phyloP scores from a whole-genome alignment of 2,797 vertebrate genomes.

The Chiloscyllium punctatum region DNA sequence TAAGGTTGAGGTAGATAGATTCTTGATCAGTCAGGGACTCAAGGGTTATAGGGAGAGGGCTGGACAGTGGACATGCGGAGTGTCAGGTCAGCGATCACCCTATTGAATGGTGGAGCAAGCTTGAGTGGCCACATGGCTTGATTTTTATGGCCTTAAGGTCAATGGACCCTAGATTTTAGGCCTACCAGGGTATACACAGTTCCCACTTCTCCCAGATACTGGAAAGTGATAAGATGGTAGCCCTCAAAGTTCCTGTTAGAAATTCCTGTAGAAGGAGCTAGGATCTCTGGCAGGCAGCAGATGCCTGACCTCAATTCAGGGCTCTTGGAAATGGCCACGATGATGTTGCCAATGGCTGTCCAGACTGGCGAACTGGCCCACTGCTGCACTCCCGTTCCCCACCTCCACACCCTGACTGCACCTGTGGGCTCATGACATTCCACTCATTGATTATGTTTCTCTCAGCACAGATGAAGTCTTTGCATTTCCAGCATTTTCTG shows the following conservation, averaged over 20 bases:
- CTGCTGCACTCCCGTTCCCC: no score
- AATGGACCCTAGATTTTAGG: no score
- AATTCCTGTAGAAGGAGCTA: background rate
- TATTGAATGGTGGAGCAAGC: no score
- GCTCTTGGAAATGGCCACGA: background rate
- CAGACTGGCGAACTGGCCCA: background rate
- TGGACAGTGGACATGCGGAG: no score
- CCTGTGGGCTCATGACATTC: background rate
- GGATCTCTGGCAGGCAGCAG: no score
- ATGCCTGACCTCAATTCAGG: background rate
- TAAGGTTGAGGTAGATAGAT: no score
- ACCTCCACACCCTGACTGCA: background rate
- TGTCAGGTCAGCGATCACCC: no score
- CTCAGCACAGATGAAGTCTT: background rate
- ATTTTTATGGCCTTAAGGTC: no score
- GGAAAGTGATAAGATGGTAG: background rate
- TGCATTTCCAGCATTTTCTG: background rate
- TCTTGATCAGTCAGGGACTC: no score
- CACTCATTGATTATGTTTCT: background rate
- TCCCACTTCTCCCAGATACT: background rate
- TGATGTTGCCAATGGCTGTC: background rate
- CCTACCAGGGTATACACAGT: background rate
- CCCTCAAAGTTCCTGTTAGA: background rate
- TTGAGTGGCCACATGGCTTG: no score
- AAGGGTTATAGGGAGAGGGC: no score